Evolutionary conservation across 1,140 invertebrate species (phyloP), one percentile per base, ranked within the genome.

Genomic region (Leptonema lineaticorne): DNA sequence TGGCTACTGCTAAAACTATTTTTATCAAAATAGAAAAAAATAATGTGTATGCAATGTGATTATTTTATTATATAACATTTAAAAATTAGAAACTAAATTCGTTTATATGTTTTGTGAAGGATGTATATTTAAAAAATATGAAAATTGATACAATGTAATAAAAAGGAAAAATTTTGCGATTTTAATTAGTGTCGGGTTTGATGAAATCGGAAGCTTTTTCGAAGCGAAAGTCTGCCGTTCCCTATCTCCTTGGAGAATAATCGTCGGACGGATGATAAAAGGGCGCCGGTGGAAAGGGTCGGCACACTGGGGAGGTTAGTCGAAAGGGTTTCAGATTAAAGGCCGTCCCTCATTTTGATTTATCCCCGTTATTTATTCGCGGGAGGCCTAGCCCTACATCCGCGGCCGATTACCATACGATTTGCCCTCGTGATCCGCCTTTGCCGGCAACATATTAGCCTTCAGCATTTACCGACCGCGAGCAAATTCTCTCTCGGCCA

Each of bases 271-370:
- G 27, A 29, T 58, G 63, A 62, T 63, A 62, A 69, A 62, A 20
- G 56, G 56, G 66, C 4, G 59, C 18, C 20, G 59, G 28, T 50
- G 62, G 14, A 58, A 41, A 50, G 58, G 67, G 60, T 46, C 48
- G 67, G 67, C 37, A 66, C 68, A 66, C 63, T 56, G 37, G 9
- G 28, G 45, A 68, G 41, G 45, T n/a, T 14, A 53, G 60, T 48
- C 67, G 56, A 72, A 68, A 70, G 71, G 71, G 68, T 73, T 68
- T 68, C 65, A 65, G 68, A 68, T 73, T 73, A 73, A 65, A 68
- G 68, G 68, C 65, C 71, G 68, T 69, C 69, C 63, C 60, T 69
- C 68, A 67, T 72, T 69, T 72, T 72, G 71, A 73, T 73, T 73
- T 70, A 73, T 68, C 66, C 41, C 62, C 68, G 68, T 73, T 73